phyloP scores from a whole-genome alignment of 2,113 vertebrate species.

The Aptenodytes forsteri region DNA sequence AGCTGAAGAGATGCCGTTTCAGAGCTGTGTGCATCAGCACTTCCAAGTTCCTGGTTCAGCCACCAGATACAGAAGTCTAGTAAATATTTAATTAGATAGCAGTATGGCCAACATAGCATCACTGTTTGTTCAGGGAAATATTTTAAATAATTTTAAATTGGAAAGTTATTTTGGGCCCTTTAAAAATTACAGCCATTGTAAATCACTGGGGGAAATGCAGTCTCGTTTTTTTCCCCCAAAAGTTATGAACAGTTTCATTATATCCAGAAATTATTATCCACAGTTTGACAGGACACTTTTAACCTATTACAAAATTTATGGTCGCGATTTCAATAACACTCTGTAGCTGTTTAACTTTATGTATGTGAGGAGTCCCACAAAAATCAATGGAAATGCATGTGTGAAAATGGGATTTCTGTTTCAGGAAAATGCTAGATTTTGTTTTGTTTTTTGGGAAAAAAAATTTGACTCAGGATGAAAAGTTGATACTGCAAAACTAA shows the following conservation, averaged over 20 bases:
- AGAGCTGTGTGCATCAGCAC: background rate
- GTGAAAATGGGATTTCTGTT: background rate
- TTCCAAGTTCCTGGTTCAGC: background rate
- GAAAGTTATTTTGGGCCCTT: background rate
- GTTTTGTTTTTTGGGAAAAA: background rate
- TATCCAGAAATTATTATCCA: background rate
- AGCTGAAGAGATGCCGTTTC: background rate
- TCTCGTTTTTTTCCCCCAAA: accelerated
- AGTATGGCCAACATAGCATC: background rate
- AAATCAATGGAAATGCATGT: background rate
- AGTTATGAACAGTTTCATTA: background rate
- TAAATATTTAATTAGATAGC: background rate
- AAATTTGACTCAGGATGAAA: background rate
- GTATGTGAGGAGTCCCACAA: background rate
- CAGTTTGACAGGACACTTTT: background rate
- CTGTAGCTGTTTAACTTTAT: background rate
- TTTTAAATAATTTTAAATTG: background rate
- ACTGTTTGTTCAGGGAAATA: background rate
- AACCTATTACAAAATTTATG: background rate
- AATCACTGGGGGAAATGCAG: background rate
- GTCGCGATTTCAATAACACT: background rate
- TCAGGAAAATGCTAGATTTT: background rate
- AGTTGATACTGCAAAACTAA: background rate
- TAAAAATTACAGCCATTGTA: background rate
- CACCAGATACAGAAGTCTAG: background rate